Conservation (phyloP, 2,797 vertebrate species). For the Lindbergichthys nudifrons region DNA sequence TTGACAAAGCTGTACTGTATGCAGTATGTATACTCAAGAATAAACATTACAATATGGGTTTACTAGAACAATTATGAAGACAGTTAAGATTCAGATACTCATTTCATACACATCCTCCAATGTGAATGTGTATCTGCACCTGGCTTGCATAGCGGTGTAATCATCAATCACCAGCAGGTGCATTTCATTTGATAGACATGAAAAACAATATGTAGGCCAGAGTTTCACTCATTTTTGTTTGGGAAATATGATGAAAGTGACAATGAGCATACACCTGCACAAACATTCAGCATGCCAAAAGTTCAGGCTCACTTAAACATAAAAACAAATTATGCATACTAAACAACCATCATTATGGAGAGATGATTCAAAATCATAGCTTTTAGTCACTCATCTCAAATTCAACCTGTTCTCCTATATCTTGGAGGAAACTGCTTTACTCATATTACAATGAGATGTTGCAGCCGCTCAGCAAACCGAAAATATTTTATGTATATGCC, state of each 20-base stretch:
- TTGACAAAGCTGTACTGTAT: constrained; percentile 3
- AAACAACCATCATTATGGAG: constrained; percentile 25
- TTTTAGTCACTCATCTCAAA: constrained; percentile 20
- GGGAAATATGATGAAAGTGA: constrained; percentile 26
- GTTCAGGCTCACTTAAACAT: constrained; percentile 36
- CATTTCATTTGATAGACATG: constrained; percentile 33
- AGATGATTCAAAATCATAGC: constrained; percentile 31
- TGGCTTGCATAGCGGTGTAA: constrained; percentile 23
- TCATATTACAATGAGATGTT: too few species aligned
- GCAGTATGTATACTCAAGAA: neutral
- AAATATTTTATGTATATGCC: too few species aligned
- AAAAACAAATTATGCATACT: constrained; percentile 35
- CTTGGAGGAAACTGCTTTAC: neutral
- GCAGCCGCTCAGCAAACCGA: too few species aligned
- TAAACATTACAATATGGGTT: neutral
- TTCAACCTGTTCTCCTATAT: neutral
- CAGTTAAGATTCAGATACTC: neutral
- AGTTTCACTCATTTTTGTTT: constrained; percentile 27
- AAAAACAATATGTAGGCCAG: neutral
- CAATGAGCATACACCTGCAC: constrained; percentile 36
- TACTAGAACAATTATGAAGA: constrained; percentile 18
- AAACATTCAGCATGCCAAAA: constrained; percentile 19
- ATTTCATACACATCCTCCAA: constrained; percentile 35
- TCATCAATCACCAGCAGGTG: constrained; percentile 2
- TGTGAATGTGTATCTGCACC: constrained; percentile 22